Conservation (phyloP, 37 sponge, comb jelly and placozoan species). For the Oopsacas minuta region DNA sequence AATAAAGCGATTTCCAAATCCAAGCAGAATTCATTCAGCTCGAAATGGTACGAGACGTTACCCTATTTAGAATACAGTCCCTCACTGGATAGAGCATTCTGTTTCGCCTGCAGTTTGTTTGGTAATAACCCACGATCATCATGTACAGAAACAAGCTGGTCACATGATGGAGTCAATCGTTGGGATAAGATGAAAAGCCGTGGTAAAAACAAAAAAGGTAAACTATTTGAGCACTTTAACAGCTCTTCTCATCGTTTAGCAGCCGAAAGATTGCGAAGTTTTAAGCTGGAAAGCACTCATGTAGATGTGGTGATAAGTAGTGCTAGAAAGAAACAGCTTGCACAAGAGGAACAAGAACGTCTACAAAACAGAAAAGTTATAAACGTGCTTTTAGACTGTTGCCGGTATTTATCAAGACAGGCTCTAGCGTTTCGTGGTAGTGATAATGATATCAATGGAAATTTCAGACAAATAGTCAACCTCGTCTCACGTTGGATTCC, state of each 20-base stretch:
- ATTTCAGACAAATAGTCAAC: neutral
- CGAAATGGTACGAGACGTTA: neutral
- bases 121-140: neutral
- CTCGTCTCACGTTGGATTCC: neutral
- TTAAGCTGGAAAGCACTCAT: neutral
- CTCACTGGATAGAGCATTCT: neutral
- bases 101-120: neutral
- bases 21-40: neutral
- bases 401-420: neutral
- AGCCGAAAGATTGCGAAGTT: neutral
- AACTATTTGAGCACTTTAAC: neutral
- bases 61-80: neutral
- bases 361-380: neutral
- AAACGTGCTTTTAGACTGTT: neutral
- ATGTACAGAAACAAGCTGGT: neutral
- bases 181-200: neutral
- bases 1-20: neutral
- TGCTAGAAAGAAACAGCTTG: neutral
- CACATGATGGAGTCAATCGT: neutral
- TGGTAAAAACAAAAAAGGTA: neutral
- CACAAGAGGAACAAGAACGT: neutral
- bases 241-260: neutral
- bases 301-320: neutral
- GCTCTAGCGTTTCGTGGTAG: neutral
- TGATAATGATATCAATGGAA: neutral